Base-by-base conservation (phyloP, 1,140 invertebrate genomes). In the Monochamus saltuarius region DNA sequence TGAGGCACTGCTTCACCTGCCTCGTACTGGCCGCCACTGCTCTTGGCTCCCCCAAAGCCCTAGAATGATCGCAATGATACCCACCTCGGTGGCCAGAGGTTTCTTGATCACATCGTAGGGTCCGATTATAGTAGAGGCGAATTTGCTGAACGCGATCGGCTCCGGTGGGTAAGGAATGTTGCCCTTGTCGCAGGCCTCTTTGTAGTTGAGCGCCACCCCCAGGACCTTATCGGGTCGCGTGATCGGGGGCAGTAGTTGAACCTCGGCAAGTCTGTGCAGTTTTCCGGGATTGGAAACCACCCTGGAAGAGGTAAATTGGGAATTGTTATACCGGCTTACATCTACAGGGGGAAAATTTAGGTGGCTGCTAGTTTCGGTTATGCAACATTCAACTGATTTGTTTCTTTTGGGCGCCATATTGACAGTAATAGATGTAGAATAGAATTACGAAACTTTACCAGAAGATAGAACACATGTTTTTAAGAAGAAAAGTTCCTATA, bases 201-300 rank as follows among this genome's bases (percentile, higher is more conserved):
- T 57, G 19, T 66, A 70, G 50, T 70, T 70, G 2, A 58, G 34
- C 16, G 49, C 68, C 7, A 68, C 45, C 19, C 68, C 66, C 8
- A 70, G 22, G 10, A 70, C 62, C 61, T 70, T 70, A 35, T 68
- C 68, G 1, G 68, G 68, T 43, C 50, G 58, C 17, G 59, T 66
- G 11, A 70, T 64, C 6, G 68, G 68, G 2, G 68, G 40, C 2
- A 68, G 37, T 4, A 70, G 50, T 49, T 66, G 53, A 13, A 70
- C 63, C 49, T 55, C 42, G 19, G 56, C 40, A 3, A 66, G 16
- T 4, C 49, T 53, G 42, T 70, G 59, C 9, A 50, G 7, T 19
- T 65, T 59, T 34, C 42, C 40, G 7, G 66, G 62, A 39, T 65
- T 58, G 4, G 14, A 9, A 17, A 57, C 56, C 9, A 65, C 46